Evolutionary conservation across 2,797 vertebrate species (phyloP), one percentile per base, ranked within the genome.

Genomic region (Hypotaenidia okinawae): DNA sequence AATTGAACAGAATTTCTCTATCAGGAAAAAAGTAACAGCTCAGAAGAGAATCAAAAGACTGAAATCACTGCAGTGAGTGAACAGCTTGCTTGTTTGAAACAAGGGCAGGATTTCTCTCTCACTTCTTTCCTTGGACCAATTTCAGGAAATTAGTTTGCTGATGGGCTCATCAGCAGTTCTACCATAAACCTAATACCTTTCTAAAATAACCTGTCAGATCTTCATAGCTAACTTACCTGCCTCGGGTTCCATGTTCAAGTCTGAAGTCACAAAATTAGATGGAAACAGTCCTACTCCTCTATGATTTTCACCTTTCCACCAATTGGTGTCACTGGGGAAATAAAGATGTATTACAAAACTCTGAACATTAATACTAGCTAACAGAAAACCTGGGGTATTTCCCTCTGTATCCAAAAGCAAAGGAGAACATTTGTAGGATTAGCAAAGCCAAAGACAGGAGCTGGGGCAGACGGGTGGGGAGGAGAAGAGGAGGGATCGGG

Each of bases 251-350:
- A 98, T 97, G 27, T 96, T 99, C 97, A 99, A 97, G 93, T 99
- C 98, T 82, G 98, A 98, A 64, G 99, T 99, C 89, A 99, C 99
- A 89, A 99, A 99, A 97, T 99, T 99, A 49, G 99, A 99, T 6
- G 99, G 99, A 89, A 99, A 99, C 45, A 99, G 98, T 18, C 99
- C 99, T 16, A 99, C 95, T 91, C 99, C 99, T 98, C 99, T 98
- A 92, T 99, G 99, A 97, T 99, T 99, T 98, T 99, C 99, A 93
- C 99, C 99, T 97, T 99, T 99, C 99, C 99, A 99, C 99, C 99
- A 99, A 82, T 99, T 99, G 94, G 99, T 98, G 95, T 99, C 99
- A 79, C 99, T 99, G 95, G 73, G 94, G 95, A 95, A 91, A 84
- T 25, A 72, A 84, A 95, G 22, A 25, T 21, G 18, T 17, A 6